These are phyloP conservation scores for Graphium colonna DNA, from an alignment of 2,888 invertebrate species.

Conservation along the genomic window DNA sequence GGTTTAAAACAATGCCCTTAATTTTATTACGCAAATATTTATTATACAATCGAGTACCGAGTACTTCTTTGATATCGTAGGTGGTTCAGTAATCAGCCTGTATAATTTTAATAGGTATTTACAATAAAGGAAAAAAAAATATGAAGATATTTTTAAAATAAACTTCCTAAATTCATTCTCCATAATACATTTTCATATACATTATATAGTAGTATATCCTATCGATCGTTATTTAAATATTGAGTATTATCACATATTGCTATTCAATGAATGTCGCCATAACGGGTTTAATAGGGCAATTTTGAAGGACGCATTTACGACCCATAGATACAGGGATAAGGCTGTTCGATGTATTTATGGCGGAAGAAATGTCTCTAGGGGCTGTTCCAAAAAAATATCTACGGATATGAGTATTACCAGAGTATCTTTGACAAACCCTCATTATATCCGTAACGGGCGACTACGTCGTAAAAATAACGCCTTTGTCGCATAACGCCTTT, in stretches of 20 bases:
- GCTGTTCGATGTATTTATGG: slow-evolving; percentile 21
- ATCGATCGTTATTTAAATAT: not conserved
- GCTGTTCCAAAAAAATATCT: slow-evolving; percentile 30
- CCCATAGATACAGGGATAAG: slow-evolving; percentile 8
- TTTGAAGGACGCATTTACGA: not conserved
- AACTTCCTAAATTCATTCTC: no score
- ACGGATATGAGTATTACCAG: slow-evolving; percentile 40
- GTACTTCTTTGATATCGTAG: no score
- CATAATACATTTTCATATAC: no score
- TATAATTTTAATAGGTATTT: no score
- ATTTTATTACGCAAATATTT: no score
- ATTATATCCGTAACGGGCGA: slow-evolving; percentile 56
- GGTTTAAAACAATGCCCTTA: no score
- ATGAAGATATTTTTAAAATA: no score
- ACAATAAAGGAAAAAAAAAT: no score
- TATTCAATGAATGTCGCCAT: not conserved
- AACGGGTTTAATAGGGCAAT: not conserved
- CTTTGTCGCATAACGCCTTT: slow-evolving; percentile 48
- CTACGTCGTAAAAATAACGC: slow-evolving; percentile 61
- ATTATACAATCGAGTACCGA: no score
- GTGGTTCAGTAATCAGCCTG: no score
- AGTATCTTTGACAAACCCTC: slow-evolving; percentile 46
- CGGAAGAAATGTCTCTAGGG: slow-evolving; percentile 6
- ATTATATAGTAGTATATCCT: no score
- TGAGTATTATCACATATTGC: not conserved